Conservation (phyloP, 2,888 invertebrate genomes). For the Abrostola triplasia region DNA sequence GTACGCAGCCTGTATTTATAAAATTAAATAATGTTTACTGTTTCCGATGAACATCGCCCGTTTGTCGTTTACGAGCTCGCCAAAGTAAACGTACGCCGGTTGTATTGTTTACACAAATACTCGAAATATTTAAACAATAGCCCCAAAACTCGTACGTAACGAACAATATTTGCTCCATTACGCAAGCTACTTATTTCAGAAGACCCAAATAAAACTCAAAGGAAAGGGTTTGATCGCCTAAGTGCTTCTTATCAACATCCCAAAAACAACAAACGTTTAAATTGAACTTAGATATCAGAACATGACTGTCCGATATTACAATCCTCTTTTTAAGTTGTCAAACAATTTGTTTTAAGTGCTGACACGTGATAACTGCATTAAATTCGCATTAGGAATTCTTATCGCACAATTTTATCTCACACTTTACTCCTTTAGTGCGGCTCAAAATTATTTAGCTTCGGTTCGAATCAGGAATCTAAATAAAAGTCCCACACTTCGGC, state of each 20-base stretch:
- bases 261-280: slow-evolving; percentile 46
- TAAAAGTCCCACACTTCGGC: slow-evolving; percentile 43
- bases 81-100: slow-evolving; percentile 39
- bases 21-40: slow-evolving; percentile 65
- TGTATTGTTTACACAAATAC: slow-evolving; percentile 42
- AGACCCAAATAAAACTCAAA: slow-evolving; percentile 42
- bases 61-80: slow-evolving; percentile 57
- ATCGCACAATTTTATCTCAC: slow-evolving; percentile 41
- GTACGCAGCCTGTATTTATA: slow-evolving; percentile 39
- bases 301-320: slow-evolving; percentile 42
- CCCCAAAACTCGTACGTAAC: slow-evolving; percentile 33
- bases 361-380: slow-evolving; percentile 47
- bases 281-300: slow-evolving; percentile 37
- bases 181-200: slow-evolving; percentile 37
- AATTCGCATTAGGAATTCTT: slow-evolving; percentile 43
- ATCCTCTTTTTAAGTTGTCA: slow-evolving; percentile 42
- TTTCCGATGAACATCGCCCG: slow-evolving; percentile 59
- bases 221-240: slow-evolving; percentile 48
- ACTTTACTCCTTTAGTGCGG: slow-evolving; percentile 40
- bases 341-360: slow-evolving; percentile 49
- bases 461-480: slow-evolving; percentile 45
- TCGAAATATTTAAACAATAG: slow-evolving; percentile 48
- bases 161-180: slow-evolving; percentile 53
- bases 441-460: slow-evolving; percentile 39
- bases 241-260: slow-evolving; percentile 54